Base-by-base conservation (phyloP, 2,797 vertebrate species). In the Sphenodon punctatus region DNA sequence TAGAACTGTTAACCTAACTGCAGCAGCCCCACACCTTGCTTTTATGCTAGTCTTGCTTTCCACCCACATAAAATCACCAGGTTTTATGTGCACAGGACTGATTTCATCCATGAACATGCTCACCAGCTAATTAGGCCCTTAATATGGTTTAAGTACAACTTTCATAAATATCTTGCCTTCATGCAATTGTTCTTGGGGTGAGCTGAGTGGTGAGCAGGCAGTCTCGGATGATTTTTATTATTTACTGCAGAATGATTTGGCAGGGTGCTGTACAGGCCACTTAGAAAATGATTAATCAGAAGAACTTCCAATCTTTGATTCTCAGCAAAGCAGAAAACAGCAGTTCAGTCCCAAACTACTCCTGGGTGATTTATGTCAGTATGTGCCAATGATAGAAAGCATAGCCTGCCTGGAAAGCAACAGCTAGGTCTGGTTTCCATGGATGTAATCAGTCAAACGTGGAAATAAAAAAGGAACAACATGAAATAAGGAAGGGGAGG, bases 311-410 rank as follows among this genome's bases (percentile, higher is more conserved):
- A 89, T 92, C 92, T 94, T 94, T 90, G 93, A 95, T 95, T 96
- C 96, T 89, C 89, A 90, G 87, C 84, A 48, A 95, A 96, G 95
- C 93, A 95, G 93, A 95, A 95, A 96, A 91, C 94, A 96, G 94
- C 94, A 94, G 90, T 88, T 93, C 64, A 14, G 85, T 84, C 80
- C 86, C 75, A 66, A 72, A 83, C 60, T 93, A 89, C 81, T 96
- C 95, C 93, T 94, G 25, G 70, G 92, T 93, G 95, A 92, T 91
- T 93, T 93, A 89, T 90, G 94, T 95, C 95, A 95, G 89, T 92
- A 96, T 73, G 95, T 96, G 95, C 93, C 93, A 94, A 78, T 95
- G 95, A 96, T 93, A 91, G 91, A 96, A 96, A 96, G 94, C 96
- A 96, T 91, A 87, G 82, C 89, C 82, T 68, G 85, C 92, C 95